Evolutionary conservation across 2,888 invertebrate genomes (phyloP), one percentile per base, ranked within the genome.

Genomic region (Pollenia labialis): DNA sequence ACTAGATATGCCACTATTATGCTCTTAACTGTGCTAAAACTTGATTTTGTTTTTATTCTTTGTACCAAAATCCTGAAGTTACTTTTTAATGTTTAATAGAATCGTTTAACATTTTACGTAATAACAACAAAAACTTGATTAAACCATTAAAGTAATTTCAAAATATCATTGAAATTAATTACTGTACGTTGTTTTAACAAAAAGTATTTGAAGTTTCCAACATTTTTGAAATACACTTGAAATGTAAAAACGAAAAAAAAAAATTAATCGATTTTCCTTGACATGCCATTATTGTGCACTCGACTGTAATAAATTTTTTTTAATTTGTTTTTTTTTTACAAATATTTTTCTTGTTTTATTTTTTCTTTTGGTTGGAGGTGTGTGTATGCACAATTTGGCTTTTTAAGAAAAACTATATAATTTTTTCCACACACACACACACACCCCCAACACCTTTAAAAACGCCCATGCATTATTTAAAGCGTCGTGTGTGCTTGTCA

Each of bases 331-430:
- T 71, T 64, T 18, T 42, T 50, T 7, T 50, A 50, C 18, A 44
- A 42, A n/a, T 44, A 46, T 44, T 48, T 56, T 77, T 14, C 23
- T n/a, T n/a, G 18, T 16, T 16, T 16, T 23, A 32, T 32, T 44
- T 40, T 52, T 48, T 54, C 16, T 62, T 16, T 68, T 40, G 12
- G 23, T 71, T 64, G 62, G 71, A 71, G 82, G 82, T 83, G 82
- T 83, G 82, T 69, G 76, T 76, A 76, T 54, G 82, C 69, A 32
- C 32, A 48, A 48, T 82, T 82, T 76, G 69, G 82, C 76, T 69
- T 82, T 82, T 82, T 40, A 62, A 71, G 69, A 58, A 62, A 69
- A 58, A 40, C 68, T 42, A 69, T 14, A 64, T 4, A 40, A 60
- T 23, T 46, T 16, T 66, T 54, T 18, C 50, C 62, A 42, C 50